Evolutionary conservation across 2,113 vertebrate genomes (phyloP).

Genomic region (Piprites chloris): DNA sequence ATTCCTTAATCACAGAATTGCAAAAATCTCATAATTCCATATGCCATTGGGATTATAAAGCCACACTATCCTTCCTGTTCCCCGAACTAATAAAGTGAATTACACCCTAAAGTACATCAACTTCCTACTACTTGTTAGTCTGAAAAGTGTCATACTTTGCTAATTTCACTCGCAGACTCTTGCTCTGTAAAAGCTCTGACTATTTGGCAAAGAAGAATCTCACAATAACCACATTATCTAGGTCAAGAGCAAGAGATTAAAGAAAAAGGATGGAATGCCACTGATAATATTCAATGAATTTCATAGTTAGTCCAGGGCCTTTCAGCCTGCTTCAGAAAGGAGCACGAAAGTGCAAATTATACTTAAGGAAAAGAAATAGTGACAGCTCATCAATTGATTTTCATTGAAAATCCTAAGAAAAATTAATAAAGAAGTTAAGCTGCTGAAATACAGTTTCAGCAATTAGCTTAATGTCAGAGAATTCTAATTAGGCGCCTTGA

Average conservation of each 20-base stretch:
- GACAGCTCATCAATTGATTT: constrained; percentile 83
- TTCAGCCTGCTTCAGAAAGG: constrained; percentile 57
- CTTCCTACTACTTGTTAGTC: background rate
- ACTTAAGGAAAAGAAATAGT: constrained; percentile 60
- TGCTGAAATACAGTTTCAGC: constrained; percentile 90
- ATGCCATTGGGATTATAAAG: background rate
- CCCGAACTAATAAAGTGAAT: background rate
- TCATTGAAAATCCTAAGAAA: constrained; percentile 86
- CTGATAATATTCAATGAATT: constrained; percentile 76
- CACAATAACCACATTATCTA: constrained; percentile 54
- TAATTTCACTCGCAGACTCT: constrained; percentile 21
- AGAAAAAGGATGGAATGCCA: constrained; percentile 76
- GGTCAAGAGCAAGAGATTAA: constrained; percentile 68
- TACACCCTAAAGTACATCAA: background rate
- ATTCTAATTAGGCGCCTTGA: constrained; percentile 97
- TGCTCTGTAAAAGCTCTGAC: background rate
- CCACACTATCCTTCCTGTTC: background rate
- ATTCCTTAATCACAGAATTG: background rate
- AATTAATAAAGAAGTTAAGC: constrained; percentile 99
- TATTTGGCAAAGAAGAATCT: constrained; percentile 30
- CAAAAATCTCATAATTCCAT: background rate
- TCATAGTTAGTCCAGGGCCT: constrained; percentile 53
- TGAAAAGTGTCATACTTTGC: background rate
- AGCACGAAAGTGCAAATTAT: constrained; percentile 62
- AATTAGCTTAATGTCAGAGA: constrained; percentile 99